Percentiles rank a stretch among this genome's conserved stretches.
These are phyloP conservation scores for Callithrix jacchus DNA, from an alignment of 2,113 vertebrate species.

Conservation along the genomic window DNA sequence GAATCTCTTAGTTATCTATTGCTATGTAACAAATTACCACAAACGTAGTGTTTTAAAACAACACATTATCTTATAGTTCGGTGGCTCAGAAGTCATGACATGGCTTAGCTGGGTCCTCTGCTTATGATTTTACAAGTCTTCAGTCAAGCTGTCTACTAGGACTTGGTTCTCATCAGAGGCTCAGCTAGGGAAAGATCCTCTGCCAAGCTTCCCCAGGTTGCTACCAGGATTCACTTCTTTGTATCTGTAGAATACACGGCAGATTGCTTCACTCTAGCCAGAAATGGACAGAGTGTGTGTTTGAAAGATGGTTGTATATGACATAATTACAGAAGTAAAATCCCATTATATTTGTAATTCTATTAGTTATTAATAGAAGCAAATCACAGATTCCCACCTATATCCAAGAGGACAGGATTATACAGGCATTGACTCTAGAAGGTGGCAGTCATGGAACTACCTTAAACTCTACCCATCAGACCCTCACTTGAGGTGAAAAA, in stretches of 20 bases:
- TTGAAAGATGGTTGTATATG: neutral
- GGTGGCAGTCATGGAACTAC: too few relatives aligned
- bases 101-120: neutral
- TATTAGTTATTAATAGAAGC: neutral
- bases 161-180: neutral
- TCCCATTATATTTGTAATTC: neutral
- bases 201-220: neutral
- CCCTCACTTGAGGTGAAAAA: neutral
- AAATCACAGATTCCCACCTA: neutral
- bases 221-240: neutral
- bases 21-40: neutral
- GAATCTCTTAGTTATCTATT: neutral
- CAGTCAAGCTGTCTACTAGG: neutral
- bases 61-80: neutral
- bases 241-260: neutral
- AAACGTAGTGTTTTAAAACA: neutral
- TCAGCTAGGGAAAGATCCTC: neutral
- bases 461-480: neutral
- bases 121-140: neutral
- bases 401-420: neutral
- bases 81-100: neutral
- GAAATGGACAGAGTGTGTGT: neutral
- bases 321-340: neutral
- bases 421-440: neutral
- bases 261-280: neutral